These are phyloP conservation scores for Mesitornis unicolor DNA, from an alignment of 2,113 vertebrate species.

Conservation along the genomic window DNA sequence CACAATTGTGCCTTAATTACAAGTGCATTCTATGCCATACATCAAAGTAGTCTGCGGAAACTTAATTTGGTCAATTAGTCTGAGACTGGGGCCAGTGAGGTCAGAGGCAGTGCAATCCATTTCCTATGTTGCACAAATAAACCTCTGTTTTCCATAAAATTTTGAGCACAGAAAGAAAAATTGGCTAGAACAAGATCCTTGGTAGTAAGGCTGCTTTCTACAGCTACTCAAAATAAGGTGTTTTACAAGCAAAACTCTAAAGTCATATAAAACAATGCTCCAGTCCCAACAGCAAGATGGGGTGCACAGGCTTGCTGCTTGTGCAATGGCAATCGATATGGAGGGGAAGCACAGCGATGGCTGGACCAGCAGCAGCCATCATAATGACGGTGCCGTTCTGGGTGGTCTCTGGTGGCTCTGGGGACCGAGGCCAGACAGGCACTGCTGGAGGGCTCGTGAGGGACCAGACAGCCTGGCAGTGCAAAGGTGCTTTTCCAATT, in stretches of 20 bases:
- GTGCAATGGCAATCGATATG: rapidly evolving
- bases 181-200: background rate
- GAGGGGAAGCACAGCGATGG: background rate
- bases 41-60: background rate
- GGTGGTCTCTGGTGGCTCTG: background rate
- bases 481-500: background rate
- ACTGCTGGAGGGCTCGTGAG: rapidly evolving
- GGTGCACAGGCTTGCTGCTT: background rate
- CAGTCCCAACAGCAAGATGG: background rate
- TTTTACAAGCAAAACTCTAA: conserved; percentile 9
- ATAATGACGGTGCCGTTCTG: background rate
- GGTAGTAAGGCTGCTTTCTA: background rate
- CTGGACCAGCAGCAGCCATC: background rate
- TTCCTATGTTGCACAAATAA: conserved; percentile 1
- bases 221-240: background rate
- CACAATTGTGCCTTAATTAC: background rate
- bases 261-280: background rate
- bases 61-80: background rate
- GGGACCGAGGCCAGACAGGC: rapidly evolving
- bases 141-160: background rate
- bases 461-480: background rate
- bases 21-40: background rate
- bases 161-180: background rate
- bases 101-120: background rate
- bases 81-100: background rate